Evolutionary conservation across 64 coral and sea anemone species (phyloP), one percentile per base, ranked within the genome.

Genomic region (Actinia tenebrosa): DNA sequence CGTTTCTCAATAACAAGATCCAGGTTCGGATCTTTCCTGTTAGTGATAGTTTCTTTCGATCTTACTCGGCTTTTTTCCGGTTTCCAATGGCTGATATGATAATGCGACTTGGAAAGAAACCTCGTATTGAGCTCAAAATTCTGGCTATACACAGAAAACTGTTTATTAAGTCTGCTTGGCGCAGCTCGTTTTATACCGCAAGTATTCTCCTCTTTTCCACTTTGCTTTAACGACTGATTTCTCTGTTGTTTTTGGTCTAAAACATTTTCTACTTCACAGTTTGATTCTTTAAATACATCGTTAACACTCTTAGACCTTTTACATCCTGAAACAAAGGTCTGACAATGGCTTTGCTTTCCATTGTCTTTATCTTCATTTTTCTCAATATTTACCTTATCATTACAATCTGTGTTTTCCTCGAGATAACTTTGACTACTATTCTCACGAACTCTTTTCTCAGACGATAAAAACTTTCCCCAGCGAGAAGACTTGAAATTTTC

Each of bases 101-200:
- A 64, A 54, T 85, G 53, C 23, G 83, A 85, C 53, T 61, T 63
- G 27, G 52, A 85, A 18, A 85, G 9, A 61, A 85, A 85, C n/a
- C 83, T 58, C 83, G 83, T 61, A 46, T 85, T 85, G 30, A 85
- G 83, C 3, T 62, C 52, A 64, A 85, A 85, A 43, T 45, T 85
- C 42, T 85, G 50, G 4, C 56, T 85, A 27, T 85, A 85, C 6
- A 85, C 83, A 27, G 83, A 85, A 85, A 85, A 59, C 15, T 64
- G 83, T 25, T 58, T 85, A 4, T 2, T 27, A 16, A 52, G 19
- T 85, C 23, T 58, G 10, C 18, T 64, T 37, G 30, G 0, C 43
- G 44, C 10, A 43, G 16, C 30, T 85, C 25, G 52, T 61, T 56
- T 60, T 59, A 58, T 61, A 60, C 26, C 54, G 46, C 20, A 37